Base-by-base conservation (phyloP, 35 echinoderm and acorn worm species). In the Ophioderma brevispina region DNA sequence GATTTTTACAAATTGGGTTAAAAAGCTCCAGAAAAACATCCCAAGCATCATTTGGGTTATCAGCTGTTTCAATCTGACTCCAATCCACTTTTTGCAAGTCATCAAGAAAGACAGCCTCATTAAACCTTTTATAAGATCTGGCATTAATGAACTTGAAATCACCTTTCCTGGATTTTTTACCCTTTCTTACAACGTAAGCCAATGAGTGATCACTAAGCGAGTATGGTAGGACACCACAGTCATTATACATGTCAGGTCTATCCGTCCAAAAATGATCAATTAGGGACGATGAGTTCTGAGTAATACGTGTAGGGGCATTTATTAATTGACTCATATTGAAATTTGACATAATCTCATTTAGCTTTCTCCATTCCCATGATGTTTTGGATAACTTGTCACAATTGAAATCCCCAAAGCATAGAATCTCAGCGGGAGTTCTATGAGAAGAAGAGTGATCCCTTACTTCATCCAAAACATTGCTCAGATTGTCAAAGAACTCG, bases 391-490 rank as follows among this genome's bases (percentile, higher is more conserved):
- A 39, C 15, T 37, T 21, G 31, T 82, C 80, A 32, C 40, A 82
- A 43, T 82, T 82, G n/a, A 82, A 82, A 28, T 82, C 80, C 28
- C 80, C 80, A 40, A 82, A 30, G 40, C 37, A 40, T 1, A 82
- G 25, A 32, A 82, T 43, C 23, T 82, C 80, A 3, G 17, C 80
- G 11, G 1, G 80, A 31, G 80, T 82, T 82, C 80, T 82, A 13
- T 8, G 17, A 33, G 35, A 35, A 0, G 38, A 1, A 40, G 14
- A 23, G 30, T 21, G 35, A 23, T 40, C 80, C 13, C 11, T 38
- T 13, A 82, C 25, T 17, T 82, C 80, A 23, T 82, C 40, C 17
- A 82, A 11, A 5, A 82, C 18, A 19, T 0, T n/a, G 28, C 36
- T 35, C 19, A 82, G 40, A 13, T 82, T 42, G 25, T 82, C 80